Evolutionary conservation across 2,888 invertebrate species (phyloP).

Genomic region (Cacoxenus indagator): DNA sequence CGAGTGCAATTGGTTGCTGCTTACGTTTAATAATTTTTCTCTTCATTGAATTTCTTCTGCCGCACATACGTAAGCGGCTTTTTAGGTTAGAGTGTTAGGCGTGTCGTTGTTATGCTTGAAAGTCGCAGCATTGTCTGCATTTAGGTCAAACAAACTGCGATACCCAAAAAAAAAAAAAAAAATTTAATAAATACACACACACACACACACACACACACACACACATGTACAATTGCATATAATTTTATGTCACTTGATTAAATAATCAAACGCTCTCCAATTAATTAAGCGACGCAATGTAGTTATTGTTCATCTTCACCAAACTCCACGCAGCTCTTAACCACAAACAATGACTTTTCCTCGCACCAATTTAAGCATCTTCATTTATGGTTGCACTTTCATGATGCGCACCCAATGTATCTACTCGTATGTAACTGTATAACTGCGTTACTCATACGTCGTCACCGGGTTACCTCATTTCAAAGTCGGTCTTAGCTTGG

Average conservation of each 20-base stretch:
- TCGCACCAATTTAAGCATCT: conserved; percentile 32
- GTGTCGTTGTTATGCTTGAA: background rate
- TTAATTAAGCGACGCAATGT: conserved; percentile 42
- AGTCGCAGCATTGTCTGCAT: conserved; percentile 2
- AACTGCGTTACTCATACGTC: conserved; percentile 37
- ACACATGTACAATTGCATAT: too few relatives aligned
- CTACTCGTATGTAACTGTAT: background rate
- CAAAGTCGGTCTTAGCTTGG: conserved; percentile 13
- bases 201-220: too few relatives aligned
- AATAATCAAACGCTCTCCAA: conserved; percentile 45
- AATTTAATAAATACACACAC: too few relatives aligned
- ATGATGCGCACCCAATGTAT: background rate
- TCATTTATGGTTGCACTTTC: conserved; percentile 25
- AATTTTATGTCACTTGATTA: conserved; percentile 59
- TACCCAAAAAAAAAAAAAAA: too few relatives aligned
- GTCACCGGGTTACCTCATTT: conserved; percentile 20
- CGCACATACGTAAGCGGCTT: conserved; percentile 13
- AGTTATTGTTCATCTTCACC: background rate
- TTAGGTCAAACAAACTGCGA: too few relatives aligned
- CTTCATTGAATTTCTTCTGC: background rate
- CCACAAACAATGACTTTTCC: conserved; percentile 47
- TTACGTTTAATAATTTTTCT: conserved; percentile 26
- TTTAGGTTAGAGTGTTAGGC: conserved; percentile 40
- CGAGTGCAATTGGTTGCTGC: background rate
- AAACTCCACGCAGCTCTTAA: background rate